Conservation (phyloP, 2,888 invertebrate species). For the Diachrysia chrysitis region DNA sequence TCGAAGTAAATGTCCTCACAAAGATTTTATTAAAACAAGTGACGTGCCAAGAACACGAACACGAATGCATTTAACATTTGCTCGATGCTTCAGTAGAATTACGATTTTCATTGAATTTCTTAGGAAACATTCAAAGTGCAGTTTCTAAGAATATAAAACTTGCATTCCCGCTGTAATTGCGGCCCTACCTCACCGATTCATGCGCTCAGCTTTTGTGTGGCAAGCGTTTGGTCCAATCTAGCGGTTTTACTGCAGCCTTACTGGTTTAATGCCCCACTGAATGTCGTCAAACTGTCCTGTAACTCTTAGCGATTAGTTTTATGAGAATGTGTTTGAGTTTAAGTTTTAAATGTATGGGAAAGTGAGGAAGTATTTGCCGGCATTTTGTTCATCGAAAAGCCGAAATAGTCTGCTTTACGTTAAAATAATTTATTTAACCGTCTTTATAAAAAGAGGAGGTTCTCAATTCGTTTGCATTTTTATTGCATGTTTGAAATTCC, state of each 20-base stretch:
- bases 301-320: constrained; percentile 45
- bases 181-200: constrained; percentile 52
- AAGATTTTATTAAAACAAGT: constrained; percentile 1
- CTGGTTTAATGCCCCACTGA: constrained; percentile 57
- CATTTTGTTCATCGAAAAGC: neutral
- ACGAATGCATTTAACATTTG: neutral
- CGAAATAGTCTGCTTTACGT: too few relatives aligned
- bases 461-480: too few relatives aligned
- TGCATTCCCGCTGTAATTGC: constrained; percentile 36
- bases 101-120: constrained; percentile 1
- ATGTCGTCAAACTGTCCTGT: constrained; percentile 56
- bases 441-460: too few relatives aligned
- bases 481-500: too few relatives aligned
- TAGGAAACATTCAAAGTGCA: neutral
- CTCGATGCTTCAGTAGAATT: neutral
- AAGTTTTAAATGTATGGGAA: neutral
- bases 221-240: constrained; percentile 66
- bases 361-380: neutral
- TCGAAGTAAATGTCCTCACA: neutral
- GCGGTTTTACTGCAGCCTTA: constrained; percentile 61
- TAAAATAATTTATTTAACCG: too few relatives aligned
- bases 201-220: constrained; percentile 59
- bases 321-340: constrained; percentile 30
- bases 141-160: constrained; percentile 17
- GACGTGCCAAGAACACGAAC: neutral